phyloP scores from a whole-genome alignment of 2,113 vertebrate species.

The Nanorana parkeri region DNA sequence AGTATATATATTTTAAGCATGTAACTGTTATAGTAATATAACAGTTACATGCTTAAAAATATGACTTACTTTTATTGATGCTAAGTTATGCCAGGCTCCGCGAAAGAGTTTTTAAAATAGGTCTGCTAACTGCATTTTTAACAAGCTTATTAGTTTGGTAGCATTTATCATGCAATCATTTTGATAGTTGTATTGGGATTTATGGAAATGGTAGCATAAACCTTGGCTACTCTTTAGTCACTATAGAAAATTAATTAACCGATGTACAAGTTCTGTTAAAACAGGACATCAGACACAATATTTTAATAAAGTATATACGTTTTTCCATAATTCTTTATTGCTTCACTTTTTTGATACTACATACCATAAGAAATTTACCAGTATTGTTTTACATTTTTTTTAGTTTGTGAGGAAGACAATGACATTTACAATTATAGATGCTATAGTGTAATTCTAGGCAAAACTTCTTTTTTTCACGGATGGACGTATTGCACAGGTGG shows the following conservation, averaged over 20 bases:
- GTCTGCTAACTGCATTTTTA: constrained; percentile 30
- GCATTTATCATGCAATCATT: constrained; percentile 17
- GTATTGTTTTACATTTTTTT: too few species aligned
- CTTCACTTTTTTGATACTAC: too few species aligned
- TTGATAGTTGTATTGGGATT: constrained; percentile 22
- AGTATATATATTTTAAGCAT: too few species aligned
- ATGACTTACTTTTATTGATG: constrained; percentile 9
- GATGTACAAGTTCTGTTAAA: too few species aligned
- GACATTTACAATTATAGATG: too few species aligned
- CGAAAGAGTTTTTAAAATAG: constrained; percentile 6
- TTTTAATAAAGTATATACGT: background rate
- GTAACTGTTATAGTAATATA: too few species aligned
- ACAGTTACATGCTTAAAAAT: too few species aligned
- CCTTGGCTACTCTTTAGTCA: background rate
- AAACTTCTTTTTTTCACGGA: too few species aligned
- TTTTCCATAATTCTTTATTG: background rate
- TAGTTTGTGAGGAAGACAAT: too few species aligned
- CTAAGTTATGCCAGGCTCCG: background rate
- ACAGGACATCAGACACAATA: background rate
- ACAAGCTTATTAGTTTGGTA: constrained; percentile 36
- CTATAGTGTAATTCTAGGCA: too few species aligned
- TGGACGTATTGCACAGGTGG: too few species aligned
- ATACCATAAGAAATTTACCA: too few species aligned
- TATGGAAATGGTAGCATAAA: constrained; percentile 35
- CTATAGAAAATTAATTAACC: constrained; percentile 8